Conservation (phyloP, 1,140 invertebrate genomes). For the Drosophila gunungcola region DNA sequence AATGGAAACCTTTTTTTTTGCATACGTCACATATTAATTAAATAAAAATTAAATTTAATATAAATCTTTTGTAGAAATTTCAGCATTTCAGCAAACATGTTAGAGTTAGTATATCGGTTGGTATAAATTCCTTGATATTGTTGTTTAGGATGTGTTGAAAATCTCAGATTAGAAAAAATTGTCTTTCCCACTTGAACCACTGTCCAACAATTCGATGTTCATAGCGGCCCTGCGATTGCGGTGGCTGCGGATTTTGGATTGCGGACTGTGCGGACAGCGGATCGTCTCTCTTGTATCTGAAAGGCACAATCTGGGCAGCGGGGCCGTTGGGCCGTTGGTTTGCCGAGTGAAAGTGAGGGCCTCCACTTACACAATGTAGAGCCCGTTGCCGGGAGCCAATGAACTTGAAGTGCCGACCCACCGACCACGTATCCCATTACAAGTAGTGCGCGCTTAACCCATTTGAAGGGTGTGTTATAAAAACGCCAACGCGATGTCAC, state of each 20-base stretch:
- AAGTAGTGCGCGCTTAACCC: not conserved
- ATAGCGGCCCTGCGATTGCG: slow-evolving; percentile 18
- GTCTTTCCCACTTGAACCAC: not conserved
- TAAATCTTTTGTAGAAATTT: too few species aligned
- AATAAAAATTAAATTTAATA: too few species aligned
- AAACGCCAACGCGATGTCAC: slow-evolving; percentile 31
- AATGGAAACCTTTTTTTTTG: too few species aligned
- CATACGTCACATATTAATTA: too few species aligned
- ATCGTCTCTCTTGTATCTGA: slow-evolving; percentile 20
- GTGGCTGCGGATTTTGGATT: slow-evolving; percentile 7
- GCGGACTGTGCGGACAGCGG: slow-evolving; percentile 7
- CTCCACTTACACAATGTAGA: slow-evolving; percentile 55
- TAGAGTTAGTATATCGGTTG: too few species aligned
- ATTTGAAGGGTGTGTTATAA: slow-evolving; percentile 45
- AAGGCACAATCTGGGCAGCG: slow-evolving; percentile 24
- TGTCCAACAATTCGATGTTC: slow-evolving; percentile 2
- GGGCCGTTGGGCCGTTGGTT: not conserved
- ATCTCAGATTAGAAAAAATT: too few species aligned
- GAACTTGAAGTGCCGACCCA: slow-evolving; percentile 55
- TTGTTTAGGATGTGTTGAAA: too few species aligned
- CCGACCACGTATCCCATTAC: slow-evolving; percentile 53
- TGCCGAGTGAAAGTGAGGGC: slow-evolving; percentile 60
- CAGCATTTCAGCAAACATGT: too few species aligned
- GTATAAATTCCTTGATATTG: too few species aligned
- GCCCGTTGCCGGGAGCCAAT: slow-evolving; percentile 34